Base-by-base conservation (phyloP, 2,888 invertebrate genomes). In the Melinopterus prodromus region DNA sequence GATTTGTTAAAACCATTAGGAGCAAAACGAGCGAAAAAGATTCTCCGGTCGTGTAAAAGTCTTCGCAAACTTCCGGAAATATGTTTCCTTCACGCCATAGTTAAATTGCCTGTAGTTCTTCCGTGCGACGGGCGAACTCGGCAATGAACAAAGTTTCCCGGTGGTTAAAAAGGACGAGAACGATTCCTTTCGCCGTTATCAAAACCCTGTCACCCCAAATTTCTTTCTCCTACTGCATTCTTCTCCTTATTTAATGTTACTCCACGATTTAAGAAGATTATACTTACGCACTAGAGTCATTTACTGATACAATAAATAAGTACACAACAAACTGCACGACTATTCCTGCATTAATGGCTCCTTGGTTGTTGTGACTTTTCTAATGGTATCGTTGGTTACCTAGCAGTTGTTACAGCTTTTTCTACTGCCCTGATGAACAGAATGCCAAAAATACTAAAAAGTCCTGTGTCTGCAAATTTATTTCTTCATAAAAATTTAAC, bases 101-200 rank as follows among this genome's bases (percentile, higher is more conserved):
- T 53, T 53, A 53, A 53, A 53, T 53, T 53, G 53, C 53, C 53
- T 53, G 53, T 53, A 53, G 53, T 53, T 53, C 53, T 53, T 53
- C 53, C 53, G 53, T 12, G 53, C 53, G 53, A 12, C 53, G 53
- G 12, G 9, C 53, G 53, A 53, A 53, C 53, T 53, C 53, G 53
- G 53, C 53, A 53, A 53, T 53, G 53, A 53, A 53, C 53, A 53
- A 53, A 53, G 53, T 53, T 53, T 53, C 53, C 53, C 53, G 53
- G 53, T 53, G 53, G 53, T 53, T 53, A 53, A 53, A 53, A 53
- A 53, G 9, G 53, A 53, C 53, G 9, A 1, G 53, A 53, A 53
- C 53, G 53, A 53, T 53, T 53, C 53, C 53, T 53, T 53, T 9
- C 53, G 9, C 53, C 53, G 53, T 53, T 53, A 53, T 53, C 53